These are phyloP conservation scores for Onychostruthus taczanowskii DNA, from an alignment of 2,113 vertebrate species.

Conservation along the genomic window DNA sequence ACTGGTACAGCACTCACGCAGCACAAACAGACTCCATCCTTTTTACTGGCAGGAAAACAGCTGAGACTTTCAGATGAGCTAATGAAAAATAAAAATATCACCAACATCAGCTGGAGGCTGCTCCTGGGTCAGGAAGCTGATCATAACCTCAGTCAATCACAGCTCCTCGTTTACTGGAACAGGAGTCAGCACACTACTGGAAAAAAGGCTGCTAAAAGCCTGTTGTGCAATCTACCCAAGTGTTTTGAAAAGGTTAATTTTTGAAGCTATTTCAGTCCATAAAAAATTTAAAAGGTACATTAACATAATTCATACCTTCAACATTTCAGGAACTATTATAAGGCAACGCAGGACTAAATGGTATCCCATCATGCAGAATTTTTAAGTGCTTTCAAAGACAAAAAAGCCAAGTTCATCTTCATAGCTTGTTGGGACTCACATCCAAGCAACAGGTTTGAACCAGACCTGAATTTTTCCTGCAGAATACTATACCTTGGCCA, in stretches of 20 bases:
- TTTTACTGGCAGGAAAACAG: neutral
- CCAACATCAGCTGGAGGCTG: neutral
- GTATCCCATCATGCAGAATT: neutral
- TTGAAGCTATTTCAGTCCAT: conserved; percentile 38
- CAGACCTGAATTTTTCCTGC: neutral
- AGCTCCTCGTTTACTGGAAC: conserved; percentile 4
- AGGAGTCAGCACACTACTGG: neutral
- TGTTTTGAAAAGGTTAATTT: conserved; percentile 53
- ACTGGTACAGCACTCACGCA: accelerated
- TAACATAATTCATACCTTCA: conserved; percentile 51
- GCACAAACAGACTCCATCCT: neutral
- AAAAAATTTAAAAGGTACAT: conserved; percentile 51
- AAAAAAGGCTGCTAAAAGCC: conserved; percentile 11
- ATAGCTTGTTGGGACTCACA: neutral
- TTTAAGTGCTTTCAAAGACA: conserved; percentile 6
- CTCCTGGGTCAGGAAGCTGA: neutral
- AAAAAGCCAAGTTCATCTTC: neutral
- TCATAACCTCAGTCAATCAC: neutral
- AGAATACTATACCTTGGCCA: neutral
- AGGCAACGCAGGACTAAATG: neutral
- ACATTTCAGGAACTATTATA: conserved; percentile 40
- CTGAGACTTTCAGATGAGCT: neutral
- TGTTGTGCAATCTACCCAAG: neutral
- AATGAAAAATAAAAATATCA: conserved; percentile 20
- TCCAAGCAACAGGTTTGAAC: neutral